Evolutionary conservation across 2,797 vertebrate genomes (phyloP).

Genomic region (Dipus sagitta): DNA sequence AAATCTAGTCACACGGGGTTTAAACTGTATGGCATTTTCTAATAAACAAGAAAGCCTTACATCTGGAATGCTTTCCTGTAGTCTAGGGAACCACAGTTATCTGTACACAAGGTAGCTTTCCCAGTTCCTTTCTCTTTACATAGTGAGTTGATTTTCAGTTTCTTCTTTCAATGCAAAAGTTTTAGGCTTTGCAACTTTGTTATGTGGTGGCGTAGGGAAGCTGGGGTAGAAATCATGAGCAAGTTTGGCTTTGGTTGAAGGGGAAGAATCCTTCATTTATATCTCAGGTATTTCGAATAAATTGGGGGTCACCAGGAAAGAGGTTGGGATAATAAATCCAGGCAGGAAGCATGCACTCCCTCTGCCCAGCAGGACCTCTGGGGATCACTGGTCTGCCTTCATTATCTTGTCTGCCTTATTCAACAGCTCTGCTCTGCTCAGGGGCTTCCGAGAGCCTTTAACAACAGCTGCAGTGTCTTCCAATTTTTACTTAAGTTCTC

Average conservation of each 20-base stretch:
- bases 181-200: conserved; percentile 13
- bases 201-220: conserved; percentile 11
- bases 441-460: conserved; percentile 91
- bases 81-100: background rate
- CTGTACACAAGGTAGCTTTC: background rate
- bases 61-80: conserved; percentile 4
- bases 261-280: conserved; percentile 81
- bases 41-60: conserved; percentile 39
- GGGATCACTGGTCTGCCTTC: conserved; percentile 90
- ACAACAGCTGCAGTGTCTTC: conserved; percentile 85
- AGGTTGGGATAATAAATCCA: conserved; percentile 92
- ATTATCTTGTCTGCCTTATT: conserved; percentile 92
- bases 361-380: conserved; percentile 85
- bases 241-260: conserved; percentile 54
- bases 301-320: conserved; percentile 91
- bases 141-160: conserved; percentile 27
- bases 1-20: conserved; percentile 6
- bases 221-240: conserved; percentile 46
- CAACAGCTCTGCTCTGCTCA: conserved; percentile 88
- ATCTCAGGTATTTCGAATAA: conserved; percentile 89
- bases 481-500: conserved; percentile 87
- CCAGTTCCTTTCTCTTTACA: conserved; percentile 28
- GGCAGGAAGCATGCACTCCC: conserved; percentile 86
- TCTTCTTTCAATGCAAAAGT: conserved; percentile 50
- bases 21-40: conserved; percentile 45